Base-by-base conservation (phyloP, 2,888 invertebrate species). In the Drosophila diplacantha region DNA sequence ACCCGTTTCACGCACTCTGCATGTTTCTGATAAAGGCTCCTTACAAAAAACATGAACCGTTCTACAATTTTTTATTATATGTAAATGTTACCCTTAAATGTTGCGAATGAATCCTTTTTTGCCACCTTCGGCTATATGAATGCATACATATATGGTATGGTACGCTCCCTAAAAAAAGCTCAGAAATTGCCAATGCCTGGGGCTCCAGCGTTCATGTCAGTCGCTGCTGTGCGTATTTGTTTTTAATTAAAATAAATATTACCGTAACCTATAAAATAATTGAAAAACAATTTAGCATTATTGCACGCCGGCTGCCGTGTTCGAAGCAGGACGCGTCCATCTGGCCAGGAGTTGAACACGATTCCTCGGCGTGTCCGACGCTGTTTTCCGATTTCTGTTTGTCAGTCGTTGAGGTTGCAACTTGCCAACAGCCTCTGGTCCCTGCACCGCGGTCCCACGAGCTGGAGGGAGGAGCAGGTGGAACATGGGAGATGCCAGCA, bases 211-310 rank as follows among this genome's bases (percentile, higher is more conserved):
- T 44, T 53, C 61, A 35, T 59, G 71, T 57, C 64, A 72, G 76
- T 20, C 39, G 7, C 47, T 49, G 49, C 37, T 16, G 66, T 51
- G 47, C 57, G 69, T 69, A 81, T 83, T 83, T 80, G 74, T 74
- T 77, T 83, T 84, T 82, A 85, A 85, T 85, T 85, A 85, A 85
- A 85, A 82, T 81, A 79, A 81, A 85, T 81, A 83, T 81, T 85
- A 65, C 74, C 75, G 69, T 75, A 81, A 76, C 81, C 84, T 73
- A 82, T 85, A 73, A 85, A 83, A 85, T 85, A 83, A 85, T 82
- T 83, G 83, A 75, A 85, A 85, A 85, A 76, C 76, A 84, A 85
- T 85, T 85, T 73, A 74, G 79, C 75, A 76, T 71, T 77, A 74
- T 75, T 74, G 65, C 63, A 64, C 49, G 54, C 22, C 41, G 44